Conservation (phyloP, 2,113 vertebrate species). For the Paraplagusia blochii region DNA sequence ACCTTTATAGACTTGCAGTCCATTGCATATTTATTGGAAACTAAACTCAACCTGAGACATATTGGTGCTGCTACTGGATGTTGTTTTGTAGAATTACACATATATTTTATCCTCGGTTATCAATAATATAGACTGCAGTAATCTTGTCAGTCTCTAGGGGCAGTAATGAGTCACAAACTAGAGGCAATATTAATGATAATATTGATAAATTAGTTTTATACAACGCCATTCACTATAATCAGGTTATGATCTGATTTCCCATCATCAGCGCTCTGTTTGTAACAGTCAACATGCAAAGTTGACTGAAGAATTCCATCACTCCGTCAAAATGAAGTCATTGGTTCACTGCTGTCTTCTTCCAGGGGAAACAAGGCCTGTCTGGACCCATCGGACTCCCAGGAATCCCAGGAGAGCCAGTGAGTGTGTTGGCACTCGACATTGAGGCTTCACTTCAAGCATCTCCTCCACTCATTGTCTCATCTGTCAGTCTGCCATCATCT, state of each 20-base stretch:
- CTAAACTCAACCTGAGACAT: too few species aligned
- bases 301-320: conserved; percentile 12
- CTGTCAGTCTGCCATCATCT: conserved; percentile 40
- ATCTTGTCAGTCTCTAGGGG: conserved; percentile 34
- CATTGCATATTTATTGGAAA: too few species aligned
- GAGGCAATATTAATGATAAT: too few species aligned
- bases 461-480: conserved; percentile 35
- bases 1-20: too few species aligned
- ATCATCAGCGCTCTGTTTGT: not conserved
- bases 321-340: conserved; percentile 27
- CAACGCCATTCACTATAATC: conserved; percentile 3
- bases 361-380: conserved; percentile 85
- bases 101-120: conserved; percentile 6
- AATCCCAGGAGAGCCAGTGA: conserved; percentile 84
- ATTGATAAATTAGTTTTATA: too few species aligned
- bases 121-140: conserved; percentile 20
- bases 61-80: too few species aligned
- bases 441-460: conserved; percentile 44
- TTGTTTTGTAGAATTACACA: too few species aligned
- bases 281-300: too few species aligned
- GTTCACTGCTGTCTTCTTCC: conserved; percentile 48
- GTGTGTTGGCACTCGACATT: conserved; percentile 54
- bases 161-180: conserved; percentile 16
- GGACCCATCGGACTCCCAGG: conserved; percentile 83
- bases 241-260: not conserved